Evolutionary conservation across 2,888 invertebrate species (phyloP).

Genomic region (Plebejus melissa): DNA sequence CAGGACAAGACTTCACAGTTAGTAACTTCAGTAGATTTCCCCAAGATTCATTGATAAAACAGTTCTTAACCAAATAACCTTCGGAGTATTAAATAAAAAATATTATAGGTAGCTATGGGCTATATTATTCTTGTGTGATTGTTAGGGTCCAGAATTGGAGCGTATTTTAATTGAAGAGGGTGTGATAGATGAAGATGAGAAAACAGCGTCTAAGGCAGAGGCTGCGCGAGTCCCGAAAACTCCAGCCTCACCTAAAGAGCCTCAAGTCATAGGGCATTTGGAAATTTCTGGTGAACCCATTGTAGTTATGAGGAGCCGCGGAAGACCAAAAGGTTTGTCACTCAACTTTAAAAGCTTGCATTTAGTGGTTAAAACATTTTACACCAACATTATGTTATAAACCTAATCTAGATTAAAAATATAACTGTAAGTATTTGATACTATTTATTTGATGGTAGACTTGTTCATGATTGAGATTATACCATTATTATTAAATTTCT

Average conservation of each 20-base stretch:
- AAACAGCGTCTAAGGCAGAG: slow-evolving; percentile 42
- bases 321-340: slow-evolving; percentile 70
- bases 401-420: background rate
- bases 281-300: slow-evolving; percentile 82
- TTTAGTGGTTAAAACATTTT: too few species aligned
- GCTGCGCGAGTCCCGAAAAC: slow-evolving; percentile 32
- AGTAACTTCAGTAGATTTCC: too few species aligned
- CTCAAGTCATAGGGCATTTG: slow-evolving; percentile 83
- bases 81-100: too few species aligned
- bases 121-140: background rate
- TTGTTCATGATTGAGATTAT: background rate
- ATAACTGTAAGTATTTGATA: background rate
- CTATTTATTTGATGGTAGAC: background rate
- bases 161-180: slow-evolving; percentile 86
- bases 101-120: background rate
- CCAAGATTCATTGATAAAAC: too few species aligned
- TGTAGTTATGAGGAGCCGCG: slow-evolving; percentile 77
- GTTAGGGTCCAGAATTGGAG: slow-evolving; percentile 85
- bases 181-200: slow-evolving; percentile 81
- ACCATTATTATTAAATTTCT: slow-evolving; percentile 23
- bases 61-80: too few species aligned
- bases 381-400: too few species aligned
- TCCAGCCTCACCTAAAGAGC: slow-evolving; percentile 48
- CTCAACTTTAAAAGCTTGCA: background rate
- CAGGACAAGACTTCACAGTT: too few species aligned